A percentile compares a stretch with the other conserved stretches of the same genome.
Evolutionary conservation across 1,140 invertebrate species (phyloP).

Genomic region (Coenobita brevimanus): DNA sequence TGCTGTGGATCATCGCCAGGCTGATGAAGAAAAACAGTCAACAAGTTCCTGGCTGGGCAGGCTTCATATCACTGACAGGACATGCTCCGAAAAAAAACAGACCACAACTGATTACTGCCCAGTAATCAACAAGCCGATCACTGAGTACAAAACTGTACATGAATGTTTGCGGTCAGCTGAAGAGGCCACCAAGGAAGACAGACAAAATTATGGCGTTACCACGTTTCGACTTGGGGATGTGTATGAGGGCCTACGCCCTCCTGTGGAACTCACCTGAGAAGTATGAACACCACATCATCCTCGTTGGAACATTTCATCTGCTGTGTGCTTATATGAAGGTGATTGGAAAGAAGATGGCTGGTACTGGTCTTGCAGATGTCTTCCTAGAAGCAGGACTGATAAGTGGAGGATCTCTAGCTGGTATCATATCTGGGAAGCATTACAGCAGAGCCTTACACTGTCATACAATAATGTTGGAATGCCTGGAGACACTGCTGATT

Average conservation of each 20-base stretch:
- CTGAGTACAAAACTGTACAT: conserved; percentile 13
- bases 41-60: background rate
- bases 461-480: background rate
- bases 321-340: background rate
- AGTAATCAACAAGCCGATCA: background rate
- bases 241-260: conserved; percentile 13
- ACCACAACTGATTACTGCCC: conserved; percentile 34
- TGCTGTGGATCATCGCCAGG: background rate
- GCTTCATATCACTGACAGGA: conserved; percentile 7
- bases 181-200: background rate
- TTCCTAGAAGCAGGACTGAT: background rate
- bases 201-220: conserved; percentile 6
- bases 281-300: conserved; percentile 25
- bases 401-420: background rate
- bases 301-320: conserved; percentile 10
- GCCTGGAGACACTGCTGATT: background rate
- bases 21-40: background rate
- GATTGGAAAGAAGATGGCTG: conserved; percentile 28
- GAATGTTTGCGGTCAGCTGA: conserved; percentile 2
- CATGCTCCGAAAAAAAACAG: background rate
- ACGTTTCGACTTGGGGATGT: conserved; percentile 29
- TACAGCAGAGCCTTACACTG: background rate
- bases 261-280: background rate
- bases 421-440: background rate
- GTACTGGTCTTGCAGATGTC: background rate